Evolutionary conservation across 2,113 vertebrate genomes (phyloP).

Genomic region (Panthera leo): DNA sequence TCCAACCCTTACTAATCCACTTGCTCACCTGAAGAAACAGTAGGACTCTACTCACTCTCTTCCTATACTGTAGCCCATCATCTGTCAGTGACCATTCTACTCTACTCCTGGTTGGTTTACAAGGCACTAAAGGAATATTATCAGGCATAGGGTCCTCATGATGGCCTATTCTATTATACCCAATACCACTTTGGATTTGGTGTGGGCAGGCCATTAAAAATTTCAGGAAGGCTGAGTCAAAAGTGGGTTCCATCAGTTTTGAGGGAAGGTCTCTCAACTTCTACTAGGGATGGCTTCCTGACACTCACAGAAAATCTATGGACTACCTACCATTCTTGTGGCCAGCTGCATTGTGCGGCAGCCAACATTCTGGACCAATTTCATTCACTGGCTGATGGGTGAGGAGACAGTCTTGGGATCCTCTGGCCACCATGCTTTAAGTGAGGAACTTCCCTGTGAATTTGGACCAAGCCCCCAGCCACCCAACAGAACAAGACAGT

Average conservation of each 20-base stretch:
- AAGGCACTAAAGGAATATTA: not conserved
- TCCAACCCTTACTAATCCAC: accelerated
- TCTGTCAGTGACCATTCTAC: not conserved
- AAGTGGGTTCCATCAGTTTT: not conserved
- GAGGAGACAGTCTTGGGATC: not conserved
- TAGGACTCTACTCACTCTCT: not conserved
- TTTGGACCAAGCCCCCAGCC: not conserved
- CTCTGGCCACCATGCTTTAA: not conserved
- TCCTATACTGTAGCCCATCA: not conserved
- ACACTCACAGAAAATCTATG: not conserved
- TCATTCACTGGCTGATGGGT: not conserved
- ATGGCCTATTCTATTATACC: not conserved
- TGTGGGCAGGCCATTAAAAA: not conserved
- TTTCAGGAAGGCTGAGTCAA: not conserved
- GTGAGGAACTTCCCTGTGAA: not conserved
- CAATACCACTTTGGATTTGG: not conserved
- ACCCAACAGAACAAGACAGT: not conserved
- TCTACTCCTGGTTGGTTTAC: not conserved
- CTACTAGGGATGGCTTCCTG: not conserved
- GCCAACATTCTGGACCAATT: not conserved
- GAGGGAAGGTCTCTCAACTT: not conserved
- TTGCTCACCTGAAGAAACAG: not conserved
- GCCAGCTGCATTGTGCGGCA: too few species aligned
- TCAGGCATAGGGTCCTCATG: not conserved
- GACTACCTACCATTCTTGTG: not conserved